Base-by-base conservation (phyloP, 2,888 invertebrate genomes). In the Hanleya hanleyi region DNA sequence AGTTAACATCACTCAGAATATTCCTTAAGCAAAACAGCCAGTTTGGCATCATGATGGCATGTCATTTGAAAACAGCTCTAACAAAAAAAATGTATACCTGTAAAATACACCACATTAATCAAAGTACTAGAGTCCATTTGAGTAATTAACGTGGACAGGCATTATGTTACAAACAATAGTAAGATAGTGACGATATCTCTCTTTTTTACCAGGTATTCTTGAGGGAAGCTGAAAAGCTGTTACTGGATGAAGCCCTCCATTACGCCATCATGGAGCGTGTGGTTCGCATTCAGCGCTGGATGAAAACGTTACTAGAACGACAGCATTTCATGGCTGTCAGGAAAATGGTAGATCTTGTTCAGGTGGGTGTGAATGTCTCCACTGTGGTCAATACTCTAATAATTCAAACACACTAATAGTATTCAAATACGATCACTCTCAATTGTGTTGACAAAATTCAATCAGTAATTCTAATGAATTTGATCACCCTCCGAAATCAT, bases 251-350 rank as follows among this genome's bases (percentile, higher is more conserved):
- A 87, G 94, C 95, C 82, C 92, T 98, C 69, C 98, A 98, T 90
- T 95, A 96, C 89, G 96, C 96, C 90, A 97, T 98, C 81, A 96
- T 98, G 94, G 94, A 95, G 70, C 95, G 96, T 84, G 97, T 98
- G 86, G 94, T 96, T 78, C 94, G 95, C 22, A 95, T 98, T 84
- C 98, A 98, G 91, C 92, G 96, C 77, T 97, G 97, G 97, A 96
- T 96, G 91, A 93, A 96, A 49, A 94, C 95, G 0, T 94, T 95
- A 84, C 91, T 96, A 57, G 95, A 95, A 86, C 92, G 96, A 74
- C 92, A 95, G 76, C 93, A 95, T 77, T 98, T 95, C 91, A 91
- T 96, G 0, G 93, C 94, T 72, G 91, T 96, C 75, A 93, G 94
- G 77, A 92, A 93, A 69, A 95, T 96, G 18, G 94, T 95, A 1